Percentiles rank a stretch among this genome's conserved stretches.
phyloP scores from a whole-genome alignment of 2,797 vertebrate species.

The Eulemur coronatus region DNA sequence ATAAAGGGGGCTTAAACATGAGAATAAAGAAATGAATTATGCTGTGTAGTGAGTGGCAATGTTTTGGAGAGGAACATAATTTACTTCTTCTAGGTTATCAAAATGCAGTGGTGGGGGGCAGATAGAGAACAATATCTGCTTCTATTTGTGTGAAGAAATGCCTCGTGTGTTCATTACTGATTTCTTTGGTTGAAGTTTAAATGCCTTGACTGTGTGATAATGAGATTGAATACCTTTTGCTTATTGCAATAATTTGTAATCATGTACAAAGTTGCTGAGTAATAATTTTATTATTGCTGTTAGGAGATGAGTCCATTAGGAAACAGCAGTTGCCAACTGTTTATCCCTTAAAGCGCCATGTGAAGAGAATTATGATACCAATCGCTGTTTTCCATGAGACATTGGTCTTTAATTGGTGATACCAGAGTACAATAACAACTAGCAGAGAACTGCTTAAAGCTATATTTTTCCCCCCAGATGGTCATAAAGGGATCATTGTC shows the following conservation, averaged over 20 bases:
- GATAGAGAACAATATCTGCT: not conserved
- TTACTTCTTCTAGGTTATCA: conserved; percentile 36
- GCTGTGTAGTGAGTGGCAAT: not conserved
- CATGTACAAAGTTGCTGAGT: conserved; percentile 55
- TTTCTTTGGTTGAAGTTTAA: conserved; percentile 39
- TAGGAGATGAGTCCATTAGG: conserved; percentile 56
- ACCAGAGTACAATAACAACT: not conserved
- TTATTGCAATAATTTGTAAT: conserved; percentile 63
- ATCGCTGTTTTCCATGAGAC: conserved; percentile 46
- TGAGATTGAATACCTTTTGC: conserved; percentile 28
- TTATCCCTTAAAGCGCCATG: not conserved
- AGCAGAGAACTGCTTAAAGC: not conserved
- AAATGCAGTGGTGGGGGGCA: not conserved
- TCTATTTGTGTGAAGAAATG: conserved; percentile 2
- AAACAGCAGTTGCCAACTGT: conserved; percentile 11
- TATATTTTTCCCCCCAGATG: not conserved
- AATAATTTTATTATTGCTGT: conserved; percentile 69
- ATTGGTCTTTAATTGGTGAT: conserved; percentile 51
- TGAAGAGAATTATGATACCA: conserved; percentile 53
- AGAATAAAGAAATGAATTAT: not conserved
- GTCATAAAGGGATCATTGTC: conserved; percentile 4
- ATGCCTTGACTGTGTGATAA: not conserved
- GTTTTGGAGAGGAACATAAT: not conserved
- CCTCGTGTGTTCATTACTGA: conserved; percentile 32
- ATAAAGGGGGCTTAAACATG: not conserved